Conservation (phyloP, 2,888 invertebrate genomes). For the Mythimna albipuncta region DNA sequence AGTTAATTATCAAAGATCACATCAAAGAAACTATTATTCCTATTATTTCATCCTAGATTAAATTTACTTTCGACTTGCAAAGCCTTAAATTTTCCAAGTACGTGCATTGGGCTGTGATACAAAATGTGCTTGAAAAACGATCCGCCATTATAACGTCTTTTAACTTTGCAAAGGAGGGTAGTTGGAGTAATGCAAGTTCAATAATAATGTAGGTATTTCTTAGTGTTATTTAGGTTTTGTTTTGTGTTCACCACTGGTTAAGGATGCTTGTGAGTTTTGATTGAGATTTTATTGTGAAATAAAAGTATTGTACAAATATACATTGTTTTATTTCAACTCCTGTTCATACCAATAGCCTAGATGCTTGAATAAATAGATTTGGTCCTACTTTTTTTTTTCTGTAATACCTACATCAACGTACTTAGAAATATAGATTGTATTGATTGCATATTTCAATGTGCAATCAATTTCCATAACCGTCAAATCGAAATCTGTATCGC, state of each 20-base stretch:
- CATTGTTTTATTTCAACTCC: constrained; percentile 63
- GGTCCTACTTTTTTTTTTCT: too few species aligned
- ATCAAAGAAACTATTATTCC: constrained; percentile 55
- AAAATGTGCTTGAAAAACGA: constrained; percentile 62
- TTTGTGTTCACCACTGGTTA: constrained; percentile 83
- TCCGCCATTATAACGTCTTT: constrained; percentile 65
- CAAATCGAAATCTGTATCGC: too few species aligned
- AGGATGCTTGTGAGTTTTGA: constrained; percentile 88
- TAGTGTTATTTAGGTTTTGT: constrained; percentile 83
- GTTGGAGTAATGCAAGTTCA: constrained; percentile 65
- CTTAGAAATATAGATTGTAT: too few species aligned
- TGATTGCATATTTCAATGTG: too few species aligned
- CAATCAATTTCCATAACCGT: too few species aligned
- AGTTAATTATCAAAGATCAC: constrained; percentile 53
- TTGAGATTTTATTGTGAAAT: constrained; percentile 88
- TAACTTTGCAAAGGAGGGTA: constrained; percentile 56
- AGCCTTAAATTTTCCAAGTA: constrained; percentile 58
- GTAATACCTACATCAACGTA: too few species aligned
- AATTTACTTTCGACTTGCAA: constrained; percentile 56
- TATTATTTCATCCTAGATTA: constrained; percentile 49
- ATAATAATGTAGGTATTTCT: constrained; percentile 77
- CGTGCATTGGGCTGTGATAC: constrained; percentile 70
- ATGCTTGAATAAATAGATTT: too few species aligned
- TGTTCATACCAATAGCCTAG: neutral
- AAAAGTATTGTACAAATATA: constrained; percentile 83